Base-by-base conservation (phyloP, 2,888 invertebrate species). In the Urechis unicinctus region DNA sequence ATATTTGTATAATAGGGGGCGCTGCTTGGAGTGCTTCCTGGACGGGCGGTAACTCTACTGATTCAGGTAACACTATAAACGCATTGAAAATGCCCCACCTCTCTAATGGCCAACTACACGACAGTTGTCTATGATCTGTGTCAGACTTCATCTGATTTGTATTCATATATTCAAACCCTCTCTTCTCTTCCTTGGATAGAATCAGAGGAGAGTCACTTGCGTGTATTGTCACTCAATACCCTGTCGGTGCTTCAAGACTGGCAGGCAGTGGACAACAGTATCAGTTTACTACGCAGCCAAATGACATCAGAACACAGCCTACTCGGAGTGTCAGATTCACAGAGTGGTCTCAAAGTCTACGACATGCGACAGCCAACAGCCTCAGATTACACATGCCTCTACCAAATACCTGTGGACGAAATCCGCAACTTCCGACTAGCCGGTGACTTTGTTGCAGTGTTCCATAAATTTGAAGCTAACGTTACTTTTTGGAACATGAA, bases 401-500 rank as follows among this genome's bases (percentile, higher is more conserved):
- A 29, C 44, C 53, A 59, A 13, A 59, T 62, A 4, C 62, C 62
- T 13, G 60, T 62, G 2, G 63, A 63, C 13, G 63, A 63, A 29
- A 52, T 63, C 28, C 56, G 63, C 4, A 63, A 61, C 41, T 61
- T 63, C 47, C 44, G 57, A 2, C 48, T 63, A 13, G 60, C 58
- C 17, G 63, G 61, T 2, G 47, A 62, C 51, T 61, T 53, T 31
- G 56, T 63, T 25, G 61, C 60, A 0, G 63, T 63, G 6, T 63
- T 63, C 42, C 63, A 63, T 53, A 61, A 60, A 46, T 63, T 63
- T 29, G 61, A 63, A 26, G 57, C 61, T 13, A 63, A 63, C 29
- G 61, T 63, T 3, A 60, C 53, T 47, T 62, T 63, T 50, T 63
- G 63, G 63, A 63, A 62, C 52, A 61, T 61, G 63, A 48, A 36